Percentiles rank a stretch among this genome's conserved stretches.
Evolutionary conservation across 2,888 invertebrate species (phyloP).

Genomic region (Monopis laevigella): DNA sequence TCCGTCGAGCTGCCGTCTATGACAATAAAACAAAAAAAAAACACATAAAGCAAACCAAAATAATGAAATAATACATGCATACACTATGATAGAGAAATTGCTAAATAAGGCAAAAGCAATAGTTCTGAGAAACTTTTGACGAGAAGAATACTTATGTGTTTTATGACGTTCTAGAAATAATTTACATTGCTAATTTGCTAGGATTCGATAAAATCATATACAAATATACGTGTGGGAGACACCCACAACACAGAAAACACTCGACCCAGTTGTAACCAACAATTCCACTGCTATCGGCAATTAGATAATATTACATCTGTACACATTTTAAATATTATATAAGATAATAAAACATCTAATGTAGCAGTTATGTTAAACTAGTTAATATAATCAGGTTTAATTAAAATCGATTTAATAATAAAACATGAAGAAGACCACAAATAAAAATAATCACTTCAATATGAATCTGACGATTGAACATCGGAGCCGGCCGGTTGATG

Average conservation of each 20-base stretch:
- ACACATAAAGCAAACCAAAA: slow-evolving; percentile 57
- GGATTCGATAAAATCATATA: slow-evolving; percentile 32
- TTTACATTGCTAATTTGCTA: slow-evolving; percentile 32
- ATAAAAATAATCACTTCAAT: background rate
- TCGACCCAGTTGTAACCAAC: slow-evolving; percentile 27
- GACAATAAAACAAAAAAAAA: slow-evolving; percentile 49
- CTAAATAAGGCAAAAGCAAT: slow-evolving; percentile 19
- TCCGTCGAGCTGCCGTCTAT: slow-evolving; percentile 63
- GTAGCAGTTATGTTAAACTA: too few species aligned
- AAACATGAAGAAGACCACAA: background rate
- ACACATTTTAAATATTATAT: too few species aligned
- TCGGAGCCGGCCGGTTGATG: slow-evolving; percentile 33
- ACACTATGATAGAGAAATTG: background rate
- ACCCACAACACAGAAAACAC: slow-evolving; percentile 28
- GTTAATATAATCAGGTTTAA: background rate
- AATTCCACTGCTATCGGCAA: slow-evolving; percentile 4
- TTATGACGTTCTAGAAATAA: slow-evolving; percentile 8
- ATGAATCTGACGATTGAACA: slow-evolving; percentile 22
- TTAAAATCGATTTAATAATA: background rate
- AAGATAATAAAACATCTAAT: background rate
- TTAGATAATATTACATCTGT: background rate
- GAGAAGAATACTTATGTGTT: slow-evolving; percentile 6
- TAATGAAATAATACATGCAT: slow-evolving; percentile 26
- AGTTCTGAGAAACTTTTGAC: slow-evolving; percentile 15
- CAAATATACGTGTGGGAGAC: slow-evolving; percentile 26